These are phyloP conservation scores for Calameuta pallipes DNA, from an alignment of 2,888 invertebrate genomes.

Conservation along the genomic window DNA sequence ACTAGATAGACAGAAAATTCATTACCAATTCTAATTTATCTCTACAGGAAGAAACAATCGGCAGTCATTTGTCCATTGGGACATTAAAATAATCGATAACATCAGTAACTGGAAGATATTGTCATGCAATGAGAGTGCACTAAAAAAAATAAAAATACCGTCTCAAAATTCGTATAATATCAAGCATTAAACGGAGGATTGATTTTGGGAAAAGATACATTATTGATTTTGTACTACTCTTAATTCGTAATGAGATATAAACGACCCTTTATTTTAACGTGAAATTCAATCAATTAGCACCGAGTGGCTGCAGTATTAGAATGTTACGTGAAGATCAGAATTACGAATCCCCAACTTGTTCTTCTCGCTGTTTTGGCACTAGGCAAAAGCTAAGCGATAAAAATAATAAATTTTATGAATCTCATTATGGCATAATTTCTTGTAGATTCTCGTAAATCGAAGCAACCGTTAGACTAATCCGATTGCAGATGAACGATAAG, in stretches of 20 bases:
- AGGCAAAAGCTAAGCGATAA: not conserved
- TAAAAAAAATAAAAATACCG: not conserved
- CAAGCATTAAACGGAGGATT: not conserved
- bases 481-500: not conserved
- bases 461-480: not conserved
- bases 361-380: not conserved
- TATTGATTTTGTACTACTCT: not conserved
- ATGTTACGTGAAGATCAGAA: not conserved
- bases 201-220: not conserved
- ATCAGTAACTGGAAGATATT: not conserved
- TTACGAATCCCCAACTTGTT: not conserved
- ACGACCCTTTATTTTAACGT: not conserved
- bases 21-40: too few species aligned
- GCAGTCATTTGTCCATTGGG: not conserved
- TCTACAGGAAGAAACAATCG: too few species aligned
- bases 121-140: not conserved
- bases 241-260: not conserved
- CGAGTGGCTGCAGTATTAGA: not conserved
- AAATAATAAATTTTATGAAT: not conserved
- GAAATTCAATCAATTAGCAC: not conserved
- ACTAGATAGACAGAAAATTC: not conserved
- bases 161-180: not conserved
- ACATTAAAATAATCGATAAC: not conserved
- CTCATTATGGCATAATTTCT: not conserved
- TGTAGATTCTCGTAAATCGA: not conserved